Evolutionary conservation across 1,140 invertebrate species (phyloP).

Genomic region (Choristoneura fumiferana): DNA sequence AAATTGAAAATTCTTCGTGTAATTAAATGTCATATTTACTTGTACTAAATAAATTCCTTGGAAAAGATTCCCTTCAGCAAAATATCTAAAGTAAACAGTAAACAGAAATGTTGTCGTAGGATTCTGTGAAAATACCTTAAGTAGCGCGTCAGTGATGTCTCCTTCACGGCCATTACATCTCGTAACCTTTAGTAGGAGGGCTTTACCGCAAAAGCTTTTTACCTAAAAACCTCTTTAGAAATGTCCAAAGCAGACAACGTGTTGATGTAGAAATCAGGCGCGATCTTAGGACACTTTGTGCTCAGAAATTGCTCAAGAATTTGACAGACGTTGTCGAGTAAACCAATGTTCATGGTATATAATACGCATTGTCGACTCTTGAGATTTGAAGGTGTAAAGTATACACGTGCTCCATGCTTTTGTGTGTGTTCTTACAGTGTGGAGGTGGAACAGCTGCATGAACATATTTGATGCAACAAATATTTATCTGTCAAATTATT

Average conservation of each 20-base stretch:
- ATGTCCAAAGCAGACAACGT: slow-evolving; percentile 15
- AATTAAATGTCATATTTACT: slow-evolving; percentile 12
- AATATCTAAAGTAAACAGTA: slow-evolving; percentile 19
- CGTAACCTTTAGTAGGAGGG: slow-evolving; percentile 13
- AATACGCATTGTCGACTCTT: no score
- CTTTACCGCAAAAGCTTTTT: slow-evolving; percentile 19
- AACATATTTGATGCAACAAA: no score
- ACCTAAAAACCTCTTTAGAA: slow-evolving; percentile 20
- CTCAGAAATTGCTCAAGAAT: not conserved
- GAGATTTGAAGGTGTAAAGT: no score
- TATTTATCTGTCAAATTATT: no score
- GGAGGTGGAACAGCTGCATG: no score
- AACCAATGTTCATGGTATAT: no score
- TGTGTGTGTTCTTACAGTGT: no score
- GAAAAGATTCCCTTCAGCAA: not conserved
- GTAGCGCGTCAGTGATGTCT: slow-evolving; percentile 14
- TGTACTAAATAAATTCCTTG: slow-evolving; percentile 6
- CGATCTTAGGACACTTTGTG: slow-evolving; percentile 7
- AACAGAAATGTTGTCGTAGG: slow-evolving; percentile 18
- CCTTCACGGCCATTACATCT: slow-evolving; percentile 18
- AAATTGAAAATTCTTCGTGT: not conserved
- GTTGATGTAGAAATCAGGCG: slow-evolving; percentile 15
- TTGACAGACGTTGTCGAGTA: not conserved
- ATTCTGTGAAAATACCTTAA: slow-evolving; percentile 18
- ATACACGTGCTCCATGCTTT: no score